Conservation (phyloP, 2,113 vertebrate genomes). For the Xyliphius kryptos region DNA sequence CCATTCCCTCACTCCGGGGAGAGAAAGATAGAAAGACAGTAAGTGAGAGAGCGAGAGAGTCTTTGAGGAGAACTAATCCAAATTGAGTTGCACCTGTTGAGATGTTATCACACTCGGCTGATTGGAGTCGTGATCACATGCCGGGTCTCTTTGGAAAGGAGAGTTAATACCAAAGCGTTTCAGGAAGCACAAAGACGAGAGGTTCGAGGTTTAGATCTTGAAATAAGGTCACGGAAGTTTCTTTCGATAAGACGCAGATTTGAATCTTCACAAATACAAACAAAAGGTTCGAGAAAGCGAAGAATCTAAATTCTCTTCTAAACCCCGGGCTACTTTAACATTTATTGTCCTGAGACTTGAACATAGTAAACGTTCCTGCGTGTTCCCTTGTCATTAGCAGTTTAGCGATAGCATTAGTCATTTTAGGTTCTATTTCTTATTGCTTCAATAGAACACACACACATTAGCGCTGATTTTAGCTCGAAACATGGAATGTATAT, state of each 20-base stretch:
- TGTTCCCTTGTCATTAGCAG: too few species aligned
- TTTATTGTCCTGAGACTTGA: too few species aligned
- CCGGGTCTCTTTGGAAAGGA: conserved; percentile 13
- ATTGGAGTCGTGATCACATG: conserved; percentile 34
- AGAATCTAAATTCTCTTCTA: not conserved
- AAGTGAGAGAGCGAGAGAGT: too few species aligned
- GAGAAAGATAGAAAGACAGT: too few species aligned
- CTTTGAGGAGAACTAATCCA: conserved; percentile 36
- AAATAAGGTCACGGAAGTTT: conserved; percentile 9
- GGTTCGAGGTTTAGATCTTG: conserved; percentile 14
- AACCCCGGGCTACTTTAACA: not conserved
- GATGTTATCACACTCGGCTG: conserved; percentile 35
- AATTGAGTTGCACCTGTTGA: conserved; percentile 36
- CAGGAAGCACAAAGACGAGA: not conserved
- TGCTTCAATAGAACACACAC: too few species aligned
- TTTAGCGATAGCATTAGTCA: too few species aligned
- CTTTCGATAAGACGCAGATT: not conserved
- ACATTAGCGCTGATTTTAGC: too few species aligned
- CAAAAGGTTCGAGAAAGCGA: not conserved
- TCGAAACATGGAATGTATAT: too few species aligned
- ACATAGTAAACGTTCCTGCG: too few species aligned
- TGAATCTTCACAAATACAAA: conserved; percentile 6
- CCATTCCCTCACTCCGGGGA: conserved; percentile 7
- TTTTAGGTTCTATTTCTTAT: too few species aligned
- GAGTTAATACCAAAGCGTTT: not conserved